Evolutionary conservation across 2,113 vertebrate genomes (phyloP), one percentile per base, ranked within the genome.

Genomic region (Menidia beryllina): DNA sequence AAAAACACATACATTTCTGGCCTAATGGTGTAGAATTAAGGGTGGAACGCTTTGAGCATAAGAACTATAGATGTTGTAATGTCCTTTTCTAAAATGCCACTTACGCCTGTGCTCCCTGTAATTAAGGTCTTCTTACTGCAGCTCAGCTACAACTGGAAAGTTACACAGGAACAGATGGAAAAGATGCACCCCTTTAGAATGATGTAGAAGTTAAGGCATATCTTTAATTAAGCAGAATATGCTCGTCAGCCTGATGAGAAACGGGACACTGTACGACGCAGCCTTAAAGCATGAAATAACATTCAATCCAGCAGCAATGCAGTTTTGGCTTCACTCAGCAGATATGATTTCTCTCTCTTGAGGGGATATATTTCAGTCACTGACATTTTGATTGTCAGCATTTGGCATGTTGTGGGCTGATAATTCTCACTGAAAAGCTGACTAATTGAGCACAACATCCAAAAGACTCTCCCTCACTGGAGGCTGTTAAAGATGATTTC

Each of bases 301-400:
- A 14, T 20, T 12, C 17, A 20, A 47, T 39, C 9, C 30, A 58
- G 64, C 12, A 39, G 54, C 34, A 2, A 41, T 60, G 66, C 57
- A 62, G 53, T 73, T 65, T 56, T 60, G 43, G 5, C 21, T 56
- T 56, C 79, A 75, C 69, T 78, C 73, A 69, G 66, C 69, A 86
- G 45, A 76, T 75, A 74, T 72, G 55, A 67, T 70, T 15, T 58
- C 64, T 72, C 30, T 43, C 74, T 69, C 55, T 70, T 53, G 21
- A 45, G 56, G 47, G 14, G 34, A 68, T 55, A 76, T 78, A 79
- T 87, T 86, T 89, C 68, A 69, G 73, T 82, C 55, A 2, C 38
- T 85, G 86, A 85, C 86, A 86, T 86, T 89, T 86, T 81, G 77
- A 89, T 75, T 85, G 82, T 84, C 82, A 77, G 38, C 55, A 61